These are phyloP conservation scores for Helleia helle DNA, from an alignment of 2,888 invertebrate genomes.

Conservation along the genomic window DNA sequence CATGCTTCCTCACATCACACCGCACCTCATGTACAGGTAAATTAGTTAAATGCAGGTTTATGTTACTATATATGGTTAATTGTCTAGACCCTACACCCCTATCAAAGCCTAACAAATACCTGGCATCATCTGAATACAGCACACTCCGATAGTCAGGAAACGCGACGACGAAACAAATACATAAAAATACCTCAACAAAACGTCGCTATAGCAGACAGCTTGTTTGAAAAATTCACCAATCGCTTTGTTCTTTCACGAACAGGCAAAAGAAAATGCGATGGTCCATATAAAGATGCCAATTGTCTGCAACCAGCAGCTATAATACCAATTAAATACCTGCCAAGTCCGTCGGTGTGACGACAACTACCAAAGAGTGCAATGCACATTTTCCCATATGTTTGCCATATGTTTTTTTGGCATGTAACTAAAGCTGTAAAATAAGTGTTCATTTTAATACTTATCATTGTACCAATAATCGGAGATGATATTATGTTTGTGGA, in stretches of 20 bases:
- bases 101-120: conserved; percentile 61
- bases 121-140: conserved; percentile 42
- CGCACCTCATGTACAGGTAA: not conserved
- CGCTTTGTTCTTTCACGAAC: conserved; percentile 24
- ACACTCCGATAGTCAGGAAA: conserved; percentile 28
- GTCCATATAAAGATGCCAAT: conserved; percentile 33
- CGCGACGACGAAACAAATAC: conserved; percentile 46
- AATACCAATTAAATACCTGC: conserved; percentile 73
- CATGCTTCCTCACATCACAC: conserved; percentile 35
- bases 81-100: conserved; percentile 15
- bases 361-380: conserved; percentile 63
- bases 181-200: conserved; percentile 56
- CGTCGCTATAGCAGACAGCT: conserved; percentile 48
- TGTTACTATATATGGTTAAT: not conserved
- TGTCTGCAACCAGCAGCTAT: conserved; percentile 40
- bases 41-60: not conserved
- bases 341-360: conserved; percentile 70
- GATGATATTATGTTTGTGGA: conserved; percentile 23
- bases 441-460: conserved; percentile 68
- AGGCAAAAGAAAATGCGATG: conserved; percentile 21
- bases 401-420: conserved; percentile 70
- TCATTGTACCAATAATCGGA: conserved; percentile 33
- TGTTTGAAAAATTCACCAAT: conserved; percentile 32
- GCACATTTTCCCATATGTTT: conserved; percentile 57
- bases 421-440: conserved; percentile 68